Evolutionary conservation across 2,888 invertebrate species (phyloP).

Genomic region (Limnephilus marmoratus): DNA sequence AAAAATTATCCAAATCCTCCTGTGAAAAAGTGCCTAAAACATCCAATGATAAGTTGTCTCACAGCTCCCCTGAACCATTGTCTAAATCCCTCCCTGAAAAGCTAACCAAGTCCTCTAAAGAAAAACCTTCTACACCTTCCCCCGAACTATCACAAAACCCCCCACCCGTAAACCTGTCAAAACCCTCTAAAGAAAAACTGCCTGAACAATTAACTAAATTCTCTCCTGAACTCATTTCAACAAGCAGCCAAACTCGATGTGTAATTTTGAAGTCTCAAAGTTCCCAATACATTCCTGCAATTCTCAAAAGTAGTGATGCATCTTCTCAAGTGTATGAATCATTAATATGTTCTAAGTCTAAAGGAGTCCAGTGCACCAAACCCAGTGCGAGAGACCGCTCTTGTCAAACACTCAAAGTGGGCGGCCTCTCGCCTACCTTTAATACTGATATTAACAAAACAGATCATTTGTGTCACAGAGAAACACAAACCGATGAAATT

Average conservation of each 20-base stretch:
- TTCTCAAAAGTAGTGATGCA: conserved; percentile 55
- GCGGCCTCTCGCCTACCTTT: conserved; percentile 12
- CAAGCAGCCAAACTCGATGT: conserved; percentile 14
- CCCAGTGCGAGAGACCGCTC: conserved; percentile 47
- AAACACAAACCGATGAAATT: conserved; percentile 67
- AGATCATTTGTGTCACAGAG: conserved; percentile 43
- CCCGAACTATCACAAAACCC: neutral
- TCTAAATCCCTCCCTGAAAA: neutral
- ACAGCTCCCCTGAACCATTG: neutral
- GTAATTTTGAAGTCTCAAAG: conserved; percentile 53
- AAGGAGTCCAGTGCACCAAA: conserved; percentile 56
- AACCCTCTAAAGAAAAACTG: neutral
- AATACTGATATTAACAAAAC: conserved; percentile 27
- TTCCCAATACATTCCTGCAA: conserved; percentile 52
- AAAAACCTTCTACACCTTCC: neutral
- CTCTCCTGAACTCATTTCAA: neutral
- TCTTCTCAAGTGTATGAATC: conserved; percentile 65
- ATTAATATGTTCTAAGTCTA: conserved; percentile 62
- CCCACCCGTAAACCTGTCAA: neutral
- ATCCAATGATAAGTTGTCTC: neutral
- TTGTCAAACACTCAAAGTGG: conserved; percentile 56
- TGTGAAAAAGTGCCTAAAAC: neutral
- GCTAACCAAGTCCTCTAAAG: neutral
- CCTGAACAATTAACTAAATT: neutral
- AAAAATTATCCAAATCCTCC: neutral